Evolutionary conservation across 2,797 vertebrate genomes (phyloP).

Genomic region (Loriculus beryllinus): DNA sequence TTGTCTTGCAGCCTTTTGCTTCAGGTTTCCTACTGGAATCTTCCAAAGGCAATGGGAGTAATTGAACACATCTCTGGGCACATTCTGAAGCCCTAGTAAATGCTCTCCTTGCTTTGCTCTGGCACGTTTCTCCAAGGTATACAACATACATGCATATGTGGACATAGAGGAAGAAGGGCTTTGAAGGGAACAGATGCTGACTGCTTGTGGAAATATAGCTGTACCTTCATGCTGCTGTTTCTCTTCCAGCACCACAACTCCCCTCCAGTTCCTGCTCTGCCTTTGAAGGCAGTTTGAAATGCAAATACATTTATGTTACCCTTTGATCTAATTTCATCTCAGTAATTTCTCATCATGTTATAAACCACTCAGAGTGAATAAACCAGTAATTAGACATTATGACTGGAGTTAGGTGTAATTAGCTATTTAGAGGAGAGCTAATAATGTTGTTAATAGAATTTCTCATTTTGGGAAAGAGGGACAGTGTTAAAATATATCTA

Average conservation of each 20-base stretch:
- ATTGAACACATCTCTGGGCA: neutral
- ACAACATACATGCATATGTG: rapidly evolving
- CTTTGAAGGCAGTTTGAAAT: neutral
- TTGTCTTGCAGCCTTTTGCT: neutral
- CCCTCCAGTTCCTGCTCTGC: neutral
- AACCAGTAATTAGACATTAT: conserved; percentile 35
- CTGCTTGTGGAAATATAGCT: neutral
- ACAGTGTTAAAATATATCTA: neutral
- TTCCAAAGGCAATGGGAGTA: neutral
- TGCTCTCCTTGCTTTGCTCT: neutral
- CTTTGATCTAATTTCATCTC: conserved; percentile 48
- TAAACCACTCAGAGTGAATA: conserved; percentile 32
- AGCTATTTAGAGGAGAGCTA: conserved; percentile 35
- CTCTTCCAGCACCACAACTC: neutral
- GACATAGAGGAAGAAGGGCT: neutral
- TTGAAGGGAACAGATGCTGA: neutral
- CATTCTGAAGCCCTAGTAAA: neutral
- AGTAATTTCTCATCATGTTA: conserved; percentile 8
- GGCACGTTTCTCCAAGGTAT: neutral
- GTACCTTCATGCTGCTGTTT: neutral
- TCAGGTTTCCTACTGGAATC: neutral
- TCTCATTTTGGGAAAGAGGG: neutral
- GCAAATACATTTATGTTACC: neutral
- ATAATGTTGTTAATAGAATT: conserved; percentile 18
- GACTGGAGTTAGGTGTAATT: conserved; percentile 21